Evolutionary conservation across 2,797 vertebrate species (phyloP), one percentile per base, ranked within the genome.

Genomic region (Labeo calbasu): DNA sequence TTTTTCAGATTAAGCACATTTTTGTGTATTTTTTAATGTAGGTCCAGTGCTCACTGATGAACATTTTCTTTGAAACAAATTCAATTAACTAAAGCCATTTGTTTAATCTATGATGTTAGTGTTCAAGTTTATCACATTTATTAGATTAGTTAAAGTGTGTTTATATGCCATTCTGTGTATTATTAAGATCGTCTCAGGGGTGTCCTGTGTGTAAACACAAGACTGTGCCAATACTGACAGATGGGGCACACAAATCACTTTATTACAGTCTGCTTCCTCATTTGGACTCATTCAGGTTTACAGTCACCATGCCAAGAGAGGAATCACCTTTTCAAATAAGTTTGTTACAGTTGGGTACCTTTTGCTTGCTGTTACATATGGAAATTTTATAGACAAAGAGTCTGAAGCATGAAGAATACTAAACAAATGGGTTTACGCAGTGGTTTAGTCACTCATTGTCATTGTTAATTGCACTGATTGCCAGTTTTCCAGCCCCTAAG

Each of bases 201-300:
- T 85, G 86, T 77, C 75, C 87, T 84, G 55, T 82, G 63, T 86
- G 83, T 88, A 84, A 88, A 86, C 81, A 83, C 71, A 75, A 32
- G 25, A 25, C 61, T 40, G 79, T 87, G 88, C 88, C 88, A 88
- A 82, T 71, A 50, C 70, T 79, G 86, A 87, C 89, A 89, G 89
- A 88, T 88, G 87, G 89, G 85, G 75, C 19, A 19, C 69, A 59
- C 66, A 85, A 87, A 87, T 88, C 86, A 88, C 84, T 83, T 88
- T 86, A 88, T 89, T 88, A 88, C 87, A 87, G 82, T 89, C 84
- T 89, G 88, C 72, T 89, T 87, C 84, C 72, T 86, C 86, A 73
- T 83, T 87, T 86, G 88, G 80, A 68, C 21, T 59, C 77, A 55
- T 50, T 82, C 48, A 40, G 76, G 84, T 85, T 69, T 77, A 63